Evolutionary conservation across 1,140 invertebrate species (phyloP).

Genomic region (Rhyzopertha dominica): DNA sequence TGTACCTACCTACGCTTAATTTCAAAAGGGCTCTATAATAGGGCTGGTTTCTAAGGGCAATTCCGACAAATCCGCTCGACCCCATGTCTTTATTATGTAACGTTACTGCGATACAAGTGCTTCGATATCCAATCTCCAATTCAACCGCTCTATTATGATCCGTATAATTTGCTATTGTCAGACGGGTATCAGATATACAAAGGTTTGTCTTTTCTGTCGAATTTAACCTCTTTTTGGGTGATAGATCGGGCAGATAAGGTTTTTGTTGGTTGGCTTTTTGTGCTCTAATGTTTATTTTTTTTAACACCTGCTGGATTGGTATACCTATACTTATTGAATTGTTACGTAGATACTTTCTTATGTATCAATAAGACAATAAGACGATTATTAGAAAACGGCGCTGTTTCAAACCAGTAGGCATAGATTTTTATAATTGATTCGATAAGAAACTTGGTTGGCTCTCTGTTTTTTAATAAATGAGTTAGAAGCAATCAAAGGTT

Average conservation of each 20-base stretch:
- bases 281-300: background rate
- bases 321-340: constrained; percentile 4
- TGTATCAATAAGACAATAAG: background rate
- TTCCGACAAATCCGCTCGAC: constrained; percentile 8
- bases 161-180: constrained; percentile 20
- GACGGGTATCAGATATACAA: constrained; percentile 11
- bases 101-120: constrained; percentile 22
- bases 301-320: background rate
- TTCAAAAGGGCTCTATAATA: too few species aligned
- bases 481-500: background rate
- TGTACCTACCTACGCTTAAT: too few species aligned
- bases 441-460: background rate
- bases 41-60: too few species aligned
- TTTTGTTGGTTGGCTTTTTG: background rate
- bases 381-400: background rate
- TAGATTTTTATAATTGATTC: constrained; percentile 2
- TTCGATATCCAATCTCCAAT: constrained; percentile 19
- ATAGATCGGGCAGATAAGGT: too few species aligned
- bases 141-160: constrained; percentile 16
- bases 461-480: background rate
- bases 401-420: background rate
- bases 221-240: too few species aligned
- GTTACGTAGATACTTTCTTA: background rate
- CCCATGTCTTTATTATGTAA: constrained; percentile 22
- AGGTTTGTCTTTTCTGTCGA: constrained; percentile 8